Evolutionary conservation across 2,888 invertebrate species (phyloP).

Genomic region (Melieria omissa): DNA sequence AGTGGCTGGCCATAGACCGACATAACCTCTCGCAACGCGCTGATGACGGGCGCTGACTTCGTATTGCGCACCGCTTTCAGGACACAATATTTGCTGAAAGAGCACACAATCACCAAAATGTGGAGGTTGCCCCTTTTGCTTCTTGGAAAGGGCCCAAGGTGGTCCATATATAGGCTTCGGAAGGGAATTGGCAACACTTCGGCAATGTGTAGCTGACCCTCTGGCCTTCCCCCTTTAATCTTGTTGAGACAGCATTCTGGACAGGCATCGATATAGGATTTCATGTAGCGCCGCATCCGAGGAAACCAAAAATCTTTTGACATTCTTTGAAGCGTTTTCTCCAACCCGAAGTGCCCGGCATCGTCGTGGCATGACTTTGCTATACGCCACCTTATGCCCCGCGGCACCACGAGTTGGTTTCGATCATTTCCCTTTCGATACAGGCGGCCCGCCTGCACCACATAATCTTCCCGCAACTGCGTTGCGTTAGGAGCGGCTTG

Average conservation of each 20-base stretch:
- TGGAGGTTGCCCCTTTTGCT: slow-evolving; percentile 41
- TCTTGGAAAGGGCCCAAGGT: slow-evolving; percentile 43
- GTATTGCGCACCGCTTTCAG: slow-evolving; percentile 42
- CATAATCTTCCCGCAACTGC: neutral
- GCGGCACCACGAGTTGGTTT: slow-evolving; percentile 41
- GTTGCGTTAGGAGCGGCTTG: neutral
- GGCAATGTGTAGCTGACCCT: slow-evolving; percentile 39
- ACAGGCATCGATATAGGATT: slow-evolving; percentile 42
- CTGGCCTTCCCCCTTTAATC: slow-evolving; percentile 36
- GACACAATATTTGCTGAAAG: slow-evolving; percentile 43
- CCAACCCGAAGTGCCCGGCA: slow-evolving; percentile 42
- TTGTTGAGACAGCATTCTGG: slow-evolving; percentile 43
- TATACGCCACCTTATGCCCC: slow-evolving; percentile 41
- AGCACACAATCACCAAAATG: slow-evolving; percentile 36
- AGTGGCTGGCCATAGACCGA: slow-evolving; percentile 32
- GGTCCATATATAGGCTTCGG: slow-evolving; percentile 41
- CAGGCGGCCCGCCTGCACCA: slow-evolving; percentile 24
- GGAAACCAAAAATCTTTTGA: slow-evolving; percentile 44
- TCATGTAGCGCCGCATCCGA: slow-evolving; percentile 43
- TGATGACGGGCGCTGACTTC: slow-evolving; percentile 38
- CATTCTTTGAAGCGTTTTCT: slow-evolving; percentile 43
- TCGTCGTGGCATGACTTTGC: slow-evolving; percentile 43
- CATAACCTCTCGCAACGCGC: slow-evolving; percentile 31
- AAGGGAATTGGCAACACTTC: slow-evolving; percentile 43
- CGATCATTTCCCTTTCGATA: slow-evolving; percentile 27